Evolutionary conservation across 2,888 invertebrate species (phyloP), one percentile per base, ranked within the genome.

Genomic region (Belgica antarctica): DNA sequence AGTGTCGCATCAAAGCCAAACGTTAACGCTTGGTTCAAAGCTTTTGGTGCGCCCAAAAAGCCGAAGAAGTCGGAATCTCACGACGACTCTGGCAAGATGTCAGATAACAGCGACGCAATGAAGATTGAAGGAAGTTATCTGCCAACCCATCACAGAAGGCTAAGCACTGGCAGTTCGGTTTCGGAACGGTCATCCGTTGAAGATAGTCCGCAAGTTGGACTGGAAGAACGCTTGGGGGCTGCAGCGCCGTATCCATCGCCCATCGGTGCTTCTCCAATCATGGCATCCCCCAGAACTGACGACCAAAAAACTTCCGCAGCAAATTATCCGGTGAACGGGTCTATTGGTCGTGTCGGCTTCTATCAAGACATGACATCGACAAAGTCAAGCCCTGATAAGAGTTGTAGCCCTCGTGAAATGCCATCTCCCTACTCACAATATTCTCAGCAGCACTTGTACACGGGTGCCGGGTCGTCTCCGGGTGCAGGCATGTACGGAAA

Each of bases 21-120:
- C 80, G 82, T 92, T 70, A 93, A 92, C 77, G 94, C 92, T 27
- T 94, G 94, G 94, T 91, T 94, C 72, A 93, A 92, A 79, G 94
- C 94, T 0, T 94, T 94, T 77, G 93, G 94, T 8, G 89, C 90
- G 0, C 93, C 94, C 0, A 92, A 92, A 79, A 84, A 85, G 72
- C 77, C 82, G 61, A 89, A 89, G 77, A 90, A 87, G 77, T 76
- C 80, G 1, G 86, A 87, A 12, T 22, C 36, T 12, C 36, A 34
- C 10, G 36, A 70, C 27, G 82, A 84, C 24, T 76, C 79, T 24
- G 82, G 84, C 82, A 27, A 25, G 17, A n/a, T 22, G 8, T 12
- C 22, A 2, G 22, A 24, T 22, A 19, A 12, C 12, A 27, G 27
- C 72, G 52, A 52, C 22, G 7, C 19, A 2, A 52, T 22, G 5